phyloP scores from a whole-genome alignment of 2,113 vertebrate genomes.

The Gulo gulo region DNA sequence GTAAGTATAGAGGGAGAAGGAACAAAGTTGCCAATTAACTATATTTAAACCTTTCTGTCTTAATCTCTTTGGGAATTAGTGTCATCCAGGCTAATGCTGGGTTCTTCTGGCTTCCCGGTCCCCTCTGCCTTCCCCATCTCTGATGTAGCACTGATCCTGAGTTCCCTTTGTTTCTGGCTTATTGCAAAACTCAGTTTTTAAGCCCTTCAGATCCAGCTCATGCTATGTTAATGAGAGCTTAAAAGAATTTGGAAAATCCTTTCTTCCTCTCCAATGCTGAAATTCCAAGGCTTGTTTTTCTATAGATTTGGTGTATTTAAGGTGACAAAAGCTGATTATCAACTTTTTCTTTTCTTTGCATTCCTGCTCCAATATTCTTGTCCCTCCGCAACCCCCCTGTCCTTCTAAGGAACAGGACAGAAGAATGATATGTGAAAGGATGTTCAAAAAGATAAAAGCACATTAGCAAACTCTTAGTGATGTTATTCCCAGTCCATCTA shows the following conservation, averaged over 20 bases:
- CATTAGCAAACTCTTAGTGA: not conserved
- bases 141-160: not conserved
- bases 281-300: conserved; percentile 1
- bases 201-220: not conserved
- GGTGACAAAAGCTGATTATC: not conserved
- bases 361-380: not conserved
- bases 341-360: not conserved
- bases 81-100: not conserved
- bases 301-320: not conserved
- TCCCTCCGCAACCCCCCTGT: not conserved
- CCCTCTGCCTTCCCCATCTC: not conserved
- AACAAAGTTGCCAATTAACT: not conserved
- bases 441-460: not conserved
- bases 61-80: not conserved
- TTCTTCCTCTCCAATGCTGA: not conserved
- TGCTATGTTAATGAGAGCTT: not conserved
- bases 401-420: not conserved
- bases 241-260: not conserved
- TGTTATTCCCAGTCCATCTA: not conserved
- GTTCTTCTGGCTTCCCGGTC: not conserved
- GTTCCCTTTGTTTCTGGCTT: not conserved
- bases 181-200: not conserved
- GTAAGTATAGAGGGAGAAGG: not conserved
- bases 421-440: not conserved
- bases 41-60: not conserved